phyloP scores from a whole-genome alignment of 2,113 vertebrate genomes.

The Upupa epops region DNA sequence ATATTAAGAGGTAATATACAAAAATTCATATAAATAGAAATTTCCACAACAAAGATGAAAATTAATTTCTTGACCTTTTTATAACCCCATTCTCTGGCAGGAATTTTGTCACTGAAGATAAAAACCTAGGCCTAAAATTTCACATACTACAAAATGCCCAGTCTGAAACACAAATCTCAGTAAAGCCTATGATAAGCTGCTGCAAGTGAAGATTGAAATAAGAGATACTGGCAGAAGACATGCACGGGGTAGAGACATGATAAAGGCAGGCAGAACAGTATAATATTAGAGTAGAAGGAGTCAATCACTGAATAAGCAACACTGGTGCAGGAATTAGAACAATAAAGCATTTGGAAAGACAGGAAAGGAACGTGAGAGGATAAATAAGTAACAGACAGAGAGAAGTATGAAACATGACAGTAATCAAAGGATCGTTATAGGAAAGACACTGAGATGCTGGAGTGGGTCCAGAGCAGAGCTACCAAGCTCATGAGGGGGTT shows the following conservation, averaged over 20 bases:
- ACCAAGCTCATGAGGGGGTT: too few species aligned
- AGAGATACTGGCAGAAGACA: neutral
- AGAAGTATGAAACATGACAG: neutral
- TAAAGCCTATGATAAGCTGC: neutral
- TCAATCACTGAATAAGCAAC: neutral
- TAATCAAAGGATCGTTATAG: neutral
- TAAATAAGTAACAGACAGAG: neutral
- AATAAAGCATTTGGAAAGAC: neutral
- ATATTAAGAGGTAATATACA: neutral
- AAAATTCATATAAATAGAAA: neutral
- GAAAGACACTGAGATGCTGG: too few species aligned
- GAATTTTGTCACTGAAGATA: neutral
- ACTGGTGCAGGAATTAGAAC: neutral
- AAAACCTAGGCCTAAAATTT: neutral
- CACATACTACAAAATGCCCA: neutral
- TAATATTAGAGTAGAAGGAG: neutral
- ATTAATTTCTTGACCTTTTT: neutral
- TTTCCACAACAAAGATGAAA: neutral
- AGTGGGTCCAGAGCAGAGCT: too few species aligned
- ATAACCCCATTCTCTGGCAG: neutral
- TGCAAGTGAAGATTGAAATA: neutral
- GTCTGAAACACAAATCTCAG: neutral
- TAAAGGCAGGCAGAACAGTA: fast-evolving
- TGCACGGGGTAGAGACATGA: neutral
- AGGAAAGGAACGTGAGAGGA: neutral